Evolutionary conservation across 1,140 invertebrate genomes (phyloP).

Genomic region (Amphibalanus amphitrite): DNA sequence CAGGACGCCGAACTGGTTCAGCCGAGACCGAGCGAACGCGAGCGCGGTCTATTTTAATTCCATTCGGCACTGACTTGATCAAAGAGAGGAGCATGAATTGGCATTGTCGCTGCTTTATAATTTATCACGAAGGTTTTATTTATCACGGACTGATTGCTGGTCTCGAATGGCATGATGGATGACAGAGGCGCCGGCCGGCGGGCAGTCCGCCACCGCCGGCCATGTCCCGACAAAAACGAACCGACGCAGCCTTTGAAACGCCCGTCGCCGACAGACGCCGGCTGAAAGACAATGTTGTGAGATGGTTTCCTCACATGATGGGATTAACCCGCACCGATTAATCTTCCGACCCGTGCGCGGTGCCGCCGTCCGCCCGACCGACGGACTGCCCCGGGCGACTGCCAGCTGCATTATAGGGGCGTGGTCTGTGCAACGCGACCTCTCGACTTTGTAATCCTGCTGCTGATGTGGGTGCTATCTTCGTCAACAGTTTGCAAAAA

Average conservation of each 20-base stretch:
- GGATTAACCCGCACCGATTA: background rate
- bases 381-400: too few species aligned
- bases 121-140: background rate
- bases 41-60: background rate
- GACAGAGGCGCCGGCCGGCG: too few species aligned
- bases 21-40: background rate
- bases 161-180: background rate
- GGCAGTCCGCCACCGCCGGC: too few species aligned
- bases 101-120: background rate
- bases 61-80: background rate
- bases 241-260: background rate
- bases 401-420: too few species aligned
- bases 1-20: background rate
- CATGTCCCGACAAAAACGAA: background rate
- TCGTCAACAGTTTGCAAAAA: too few species aligned
- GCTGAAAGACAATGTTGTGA: background rate
- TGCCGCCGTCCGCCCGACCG: too few species aligned
- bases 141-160: background rate
- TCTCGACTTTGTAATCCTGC: too few species aligned
- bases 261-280: background rate
- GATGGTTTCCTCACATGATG: background rate
- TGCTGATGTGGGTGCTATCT: too few species aligned
- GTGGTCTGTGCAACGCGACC: too few species aligned
- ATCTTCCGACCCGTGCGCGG: background rate
- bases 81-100: conserved; percentile 1